These are phyloP conservation scores for Pammene aurita DNA, from an alignment of 2,888 invertebrate genomes.

Conservation along the genomic window DNA sequence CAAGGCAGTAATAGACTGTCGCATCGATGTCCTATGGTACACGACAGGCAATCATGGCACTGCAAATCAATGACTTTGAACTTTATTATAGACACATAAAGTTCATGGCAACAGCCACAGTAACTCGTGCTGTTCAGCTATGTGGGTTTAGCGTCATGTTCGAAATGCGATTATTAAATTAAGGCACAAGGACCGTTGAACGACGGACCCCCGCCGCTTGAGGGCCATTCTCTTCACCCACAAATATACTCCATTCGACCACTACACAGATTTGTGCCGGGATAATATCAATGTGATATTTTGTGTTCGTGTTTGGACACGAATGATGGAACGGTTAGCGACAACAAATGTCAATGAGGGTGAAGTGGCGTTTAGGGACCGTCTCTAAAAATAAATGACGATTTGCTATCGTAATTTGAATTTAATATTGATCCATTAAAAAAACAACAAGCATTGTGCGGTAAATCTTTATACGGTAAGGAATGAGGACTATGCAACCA, in stretches of 20 bases:
- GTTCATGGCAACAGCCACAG: conserved; percentile 18
- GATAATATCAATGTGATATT: conserved; percentile 53
- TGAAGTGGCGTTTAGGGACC: conserved; percentile 36
- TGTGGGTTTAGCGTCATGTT: conserved; percentile 49
- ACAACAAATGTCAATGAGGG: conserved; percentile 40
- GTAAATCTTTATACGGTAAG: neutral
- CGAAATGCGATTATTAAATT: conserved; percentile 73
- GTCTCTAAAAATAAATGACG: conserved; percentile 26
- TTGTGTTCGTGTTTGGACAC: conserved; percentile 60
- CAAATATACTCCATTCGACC: conserved; percentile 53
- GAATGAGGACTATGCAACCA: no score
- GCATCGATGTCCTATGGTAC: conserved; percentile 37
- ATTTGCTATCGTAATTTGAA: conserved; percentile 17
- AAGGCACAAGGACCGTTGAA: conserved; percentile 59
- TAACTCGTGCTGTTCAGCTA: conserved; percentile 29
- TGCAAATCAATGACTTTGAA: conserved; percentile 20
- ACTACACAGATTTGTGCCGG: conserved; percentile 53
- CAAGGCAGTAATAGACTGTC: conserved; percentile 45
- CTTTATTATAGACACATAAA: conserved; percentile 29
- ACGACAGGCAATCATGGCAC: conserved; percentile 18
- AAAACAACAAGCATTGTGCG: neutral
- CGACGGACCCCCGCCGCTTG: conserved; percentile 62
- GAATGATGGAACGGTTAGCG: conserved; percentile 51
- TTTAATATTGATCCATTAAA: conserved; percentile 10
- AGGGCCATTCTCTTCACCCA: conserved; percentile 59